phyloP scores from a whole-genome alignment of 1,140 invertebrate species.

The Lasaia peninsularis region DNA sequence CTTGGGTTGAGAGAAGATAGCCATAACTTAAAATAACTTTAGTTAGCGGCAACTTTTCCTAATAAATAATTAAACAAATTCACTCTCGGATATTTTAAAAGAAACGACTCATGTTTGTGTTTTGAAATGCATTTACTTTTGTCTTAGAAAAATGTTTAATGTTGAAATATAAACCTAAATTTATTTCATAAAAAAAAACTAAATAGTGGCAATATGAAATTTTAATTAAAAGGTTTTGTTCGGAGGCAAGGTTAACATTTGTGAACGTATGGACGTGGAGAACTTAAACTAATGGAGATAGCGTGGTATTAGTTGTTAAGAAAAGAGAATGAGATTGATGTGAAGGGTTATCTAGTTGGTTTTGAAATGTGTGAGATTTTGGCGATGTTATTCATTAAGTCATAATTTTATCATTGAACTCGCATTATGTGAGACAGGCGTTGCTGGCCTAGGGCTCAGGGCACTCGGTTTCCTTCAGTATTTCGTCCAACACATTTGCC shows the following conservation, averaged over 20 bases:
- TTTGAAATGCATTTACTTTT: conserved; percentile 41
- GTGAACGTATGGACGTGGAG: background rate
- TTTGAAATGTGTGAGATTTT: background rate
- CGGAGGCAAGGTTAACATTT: background rate
- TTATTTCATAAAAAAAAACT: conserved; percentile 13
- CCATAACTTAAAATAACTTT: no score
- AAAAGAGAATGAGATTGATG: background rate
- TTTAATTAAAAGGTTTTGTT: conserved; percentile 5
- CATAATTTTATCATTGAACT: background rate
- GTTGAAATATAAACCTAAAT: conserved; percentile 19
- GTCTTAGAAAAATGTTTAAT: conserved; percentile 12
- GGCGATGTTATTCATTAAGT: conserved; percentile 6
- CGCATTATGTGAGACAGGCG: background rate
- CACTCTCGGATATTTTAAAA: background rate
- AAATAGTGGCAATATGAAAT: conserved; percentile 10
- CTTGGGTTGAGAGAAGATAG: no score
- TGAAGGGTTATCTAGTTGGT: background rate
- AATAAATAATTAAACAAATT: background rate
- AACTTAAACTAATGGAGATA: background rate
- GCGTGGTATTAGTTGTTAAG: conserved; percentile 7
- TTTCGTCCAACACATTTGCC: no score
- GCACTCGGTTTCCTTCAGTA: background rate
- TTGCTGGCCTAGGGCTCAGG: background rate
- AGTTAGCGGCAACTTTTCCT: no score
- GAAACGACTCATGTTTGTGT: conserved; percentile 33